Evolutionary conservation across 1,140 invertebrate species (phyloP), one percentile per base, ranked within the genome.

Genomic region (Ostrea denselamellosa): DNA sequence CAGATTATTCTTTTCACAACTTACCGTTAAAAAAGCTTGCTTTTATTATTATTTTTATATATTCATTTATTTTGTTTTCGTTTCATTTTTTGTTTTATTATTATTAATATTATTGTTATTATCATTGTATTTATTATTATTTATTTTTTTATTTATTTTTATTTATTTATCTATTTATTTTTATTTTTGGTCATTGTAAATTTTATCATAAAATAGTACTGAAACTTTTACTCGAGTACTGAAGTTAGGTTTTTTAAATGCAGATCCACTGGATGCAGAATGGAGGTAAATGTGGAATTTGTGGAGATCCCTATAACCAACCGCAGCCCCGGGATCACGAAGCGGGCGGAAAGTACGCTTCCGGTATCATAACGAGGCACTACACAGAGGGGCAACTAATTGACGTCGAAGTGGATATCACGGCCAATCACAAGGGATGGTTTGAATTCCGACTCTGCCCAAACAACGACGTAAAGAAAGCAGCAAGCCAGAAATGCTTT

Each of bases 361-460:
- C 90, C 5, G 95, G 94, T 14, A 90, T 92, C 53, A 93, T 95
- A 77, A 90, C 90, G 25, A 88, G 89, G 62, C 88, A 87, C 28
- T 95, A 95, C 87, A 90, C 25, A 8, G 85, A 82, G 62, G 94
- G 93, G 2, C 85, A 90, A 28, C 53, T 83, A 8, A 88, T 93
- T 7, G 85, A 86, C 25, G 87, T 91, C 14, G 62, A 85, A 9
- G 89, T 92, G 8, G 85, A 92, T 54, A 56, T 93, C 10, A 92
- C 91, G 8, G 92, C 90, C 62, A 89, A 90, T 68, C 91, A 92
- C 56, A 65, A 86, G 89, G 98, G 98, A 19, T 98, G 96, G 94
- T 98, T 98, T 92, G 97, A 98, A 93, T 98, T 98, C 94, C 95
- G 97, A 85, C 91, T 98, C 0, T 98, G 98, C 92, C 96, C 97